These are phyloP conservation scores for Poecilia picta DNA, from an alignment of 2,797 vertebrate species.

Conservation along the genomic window DNA sequence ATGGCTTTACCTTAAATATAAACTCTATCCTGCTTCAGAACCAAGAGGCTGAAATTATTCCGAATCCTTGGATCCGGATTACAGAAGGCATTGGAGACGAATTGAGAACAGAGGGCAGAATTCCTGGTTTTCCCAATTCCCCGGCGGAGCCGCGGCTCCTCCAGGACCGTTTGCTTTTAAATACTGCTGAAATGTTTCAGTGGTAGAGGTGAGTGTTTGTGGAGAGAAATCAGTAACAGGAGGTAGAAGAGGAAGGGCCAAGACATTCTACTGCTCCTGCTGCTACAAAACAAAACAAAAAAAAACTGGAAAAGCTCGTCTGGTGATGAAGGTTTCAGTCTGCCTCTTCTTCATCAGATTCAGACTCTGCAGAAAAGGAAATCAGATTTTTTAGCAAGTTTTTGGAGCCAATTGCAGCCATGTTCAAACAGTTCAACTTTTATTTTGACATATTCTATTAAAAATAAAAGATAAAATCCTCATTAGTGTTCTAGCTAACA, in stretches of 20 bases:
- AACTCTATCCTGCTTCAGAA: slow-evolving; percentile 11
- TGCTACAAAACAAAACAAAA: slow-evolving; percentile 71
- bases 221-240: slow-evolving; percentile 85
- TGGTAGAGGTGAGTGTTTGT: slow-evolving; percentile 16
- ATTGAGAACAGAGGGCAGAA: not conserved
- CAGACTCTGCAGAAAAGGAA: slow-evolving; percentile 86
- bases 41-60: slow-evolving; percentile 16
- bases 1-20: slow-evolving; percentile 35
- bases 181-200: slow-evolving; percentile 82
- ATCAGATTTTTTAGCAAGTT: not conserved
- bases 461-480: not conserved
- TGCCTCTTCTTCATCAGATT: slow-evolving; percentile 95
- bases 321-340: slow-evolving; percentile 80
- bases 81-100: slow-evolving; percentile 31
- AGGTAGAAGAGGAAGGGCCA: slow-evolving; percentile 85
- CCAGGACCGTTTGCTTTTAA: slow-evolving; percentile 9
- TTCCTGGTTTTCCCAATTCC: not conserved
- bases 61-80: slow-evolving; percentile 66
- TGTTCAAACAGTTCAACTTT: not conserved
- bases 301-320: slow-evolving; percentile 46
- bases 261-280: slow-evolving; percentile 86
- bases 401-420: not conserved
- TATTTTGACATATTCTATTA: not conserved
- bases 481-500: not conserved
- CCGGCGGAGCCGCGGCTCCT: not conserved